Evolutionary conservation across 2,888 invertebrate genomes (phyloP), one percentile per base, ranked within the genome.

Genomic region (Cephonodes hylas): DNA sequence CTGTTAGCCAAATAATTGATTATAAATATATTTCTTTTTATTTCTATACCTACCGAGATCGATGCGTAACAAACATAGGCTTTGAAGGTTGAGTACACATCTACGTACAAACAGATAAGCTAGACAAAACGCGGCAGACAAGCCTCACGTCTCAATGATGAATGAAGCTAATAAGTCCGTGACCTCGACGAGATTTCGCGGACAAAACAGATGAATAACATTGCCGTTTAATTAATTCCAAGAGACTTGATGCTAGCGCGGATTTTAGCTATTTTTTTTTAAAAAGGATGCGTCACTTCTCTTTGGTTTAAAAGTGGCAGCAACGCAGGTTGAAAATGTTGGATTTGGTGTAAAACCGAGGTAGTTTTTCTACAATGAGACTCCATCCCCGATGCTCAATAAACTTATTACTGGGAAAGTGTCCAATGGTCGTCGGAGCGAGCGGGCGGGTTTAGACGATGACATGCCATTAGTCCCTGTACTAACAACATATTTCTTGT

Each of bases 331-430:
- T 31, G 18, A 48, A 53, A 44, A 31, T 31, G 13, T 48, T 4
- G 27, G 18, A 18, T 3, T 53, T 18, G 15, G 25, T 15, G 27
- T 4, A 20, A 25, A 27, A 25, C 25, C 18, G 18, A 27, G 10
- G 1, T 10, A 53, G 18, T 31, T 53, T 53, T 53, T 31, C 18
- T 31, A 31, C 31, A 31, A 53, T 53, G 27, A 53, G 18, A 31
- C 53, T 53, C 18, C 15, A 53, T 31, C 53, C 31, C 31, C 27
- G 53, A 53, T 53, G 53, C 31, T 53, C 53, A 83, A 84, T 84
- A 83, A 86, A 85, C 80, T 84, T 85, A 86, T 83, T 86, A 85
- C 81, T 71, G 73, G 72, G 73, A 77, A 77, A 83, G 84, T 83
- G 79, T 81, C 80, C 83, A 77, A 76, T 79, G 84, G 79, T 82